A percentile compares a stretch with the other conserved stretches of the same genome.
Evolutionary conservation across 1,140 invertebrate genomes (phyloP).

Genomic region (Batillaria attramentaria): DNA sequence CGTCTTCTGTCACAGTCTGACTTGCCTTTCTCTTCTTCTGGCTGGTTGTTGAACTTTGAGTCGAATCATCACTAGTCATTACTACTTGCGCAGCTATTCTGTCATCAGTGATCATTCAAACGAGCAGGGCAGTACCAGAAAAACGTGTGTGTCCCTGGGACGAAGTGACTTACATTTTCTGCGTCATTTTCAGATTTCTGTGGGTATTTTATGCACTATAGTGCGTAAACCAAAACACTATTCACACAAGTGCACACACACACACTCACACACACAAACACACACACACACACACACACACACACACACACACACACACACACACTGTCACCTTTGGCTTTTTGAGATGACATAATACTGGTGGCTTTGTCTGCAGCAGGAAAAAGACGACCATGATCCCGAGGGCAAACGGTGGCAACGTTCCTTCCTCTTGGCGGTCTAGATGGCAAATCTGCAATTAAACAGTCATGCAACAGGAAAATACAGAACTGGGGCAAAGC

Average conservation of each 20-base stretch:
- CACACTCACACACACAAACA: too few relatives aligned
- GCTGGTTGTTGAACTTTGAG: background rate
- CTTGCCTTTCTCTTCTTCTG: background rate
- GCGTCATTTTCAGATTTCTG: too few relatives aligned
- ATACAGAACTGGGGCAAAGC: background rate
- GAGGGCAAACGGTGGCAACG: constrained; percentile 67
- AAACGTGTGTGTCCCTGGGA: too few relatives aligned
- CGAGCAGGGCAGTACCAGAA: too few relatives aligned
- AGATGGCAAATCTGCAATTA: constrained; percentile 67
- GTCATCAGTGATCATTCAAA: background rate
- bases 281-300: background rate
- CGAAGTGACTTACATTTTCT: too few relatives aligned
- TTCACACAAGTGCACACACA: too few relatives aligned
- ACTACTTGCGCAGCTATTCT: background rate
- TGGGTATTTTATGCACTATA: too few relatives aligned
- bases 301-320: too few relatives aligned
- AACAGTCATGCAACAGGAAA: background rate
- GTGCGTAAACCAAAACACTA: too few relatives aligned
- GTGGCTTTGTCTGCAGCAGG: constrained; percentile 63
- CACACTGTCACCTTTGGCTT: constrained; percentile 18
- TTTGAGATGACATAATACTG: constrained; percentile 58
- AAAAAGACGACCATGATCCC: constrained; percentile 68
- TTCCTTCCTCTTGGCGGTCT: constrained; percentile 66
- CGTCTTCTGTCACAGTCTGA: too few relatives aligned
- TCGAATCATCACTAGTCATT: too few relatives aligned